Conservation (phyloP, 2,888 invertebrate species). For the Pseudococcus longispinus region DNA sequence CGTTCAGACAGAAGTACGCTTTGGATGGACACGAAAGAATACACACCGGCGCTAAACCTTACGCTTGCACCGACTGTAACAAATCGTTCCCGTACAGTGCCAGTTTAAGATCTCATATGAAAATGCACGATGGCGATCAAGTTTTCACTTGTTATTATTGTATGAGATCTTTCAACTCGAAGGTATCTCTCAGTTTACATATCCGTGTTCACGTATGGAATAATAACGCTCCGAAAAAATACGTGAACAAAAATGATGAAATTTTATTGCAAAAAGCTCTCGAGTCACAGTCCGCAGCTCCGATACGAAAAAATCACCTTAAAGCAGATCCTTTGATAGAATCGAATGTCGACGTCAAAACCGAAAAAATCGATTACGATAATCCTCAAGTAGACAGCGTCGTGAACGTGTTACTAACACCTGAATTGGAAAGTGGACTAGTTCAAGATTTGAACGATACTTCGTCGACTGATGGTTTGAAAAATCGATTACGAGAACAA, state of each 20-base stretch:
- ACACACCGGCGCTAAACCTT: slow-evolving; percentile 27
- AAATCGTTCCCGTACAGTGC: slow-evolving; percentile 12
- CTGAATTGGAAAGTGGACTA: neutral
- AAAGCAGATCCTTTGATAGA: neutral
- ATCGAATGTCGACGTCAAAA: neutral
- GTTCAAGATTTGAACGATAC: neutral
- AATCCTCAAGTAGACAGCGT: slow-evolving; percentile 8
- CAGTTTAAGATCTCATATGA: slow-evolving; percentile 9
- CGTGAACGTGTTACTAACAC: neutral
- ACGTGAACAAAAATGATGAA: neutral
- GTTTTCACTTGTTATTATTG: slow-evolving; percentile 21
- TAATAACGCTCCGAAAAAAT: neutral
- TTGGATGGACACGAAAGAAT: slow-evolving; percentile 24
- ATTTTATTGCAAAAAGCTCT: slow-evolving; percentile 1
- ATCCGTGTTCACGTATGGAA: neutral
- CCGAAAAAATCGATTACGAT: neutral
- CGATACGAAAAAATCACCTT: neutral
- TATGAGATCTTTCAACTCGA: slow-evolving; percentile 15
- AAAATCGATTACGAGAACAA: neutral
- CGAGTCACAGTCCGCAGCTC: neutral
- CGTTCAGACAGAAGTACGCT: slow-evolving; percentile 4
- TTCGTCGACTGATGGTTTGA: neutral
- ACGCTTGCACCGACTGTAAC: neutral
- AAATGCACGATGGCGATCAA: neutral
- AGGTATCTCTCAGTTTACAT: slow-evolving; percentile 8